These are phyloP conservation scores for Clusia tigrina DNA, from an alignment of 2,888 invertebrate genomes.

Conservation along the genomic window DNA sequence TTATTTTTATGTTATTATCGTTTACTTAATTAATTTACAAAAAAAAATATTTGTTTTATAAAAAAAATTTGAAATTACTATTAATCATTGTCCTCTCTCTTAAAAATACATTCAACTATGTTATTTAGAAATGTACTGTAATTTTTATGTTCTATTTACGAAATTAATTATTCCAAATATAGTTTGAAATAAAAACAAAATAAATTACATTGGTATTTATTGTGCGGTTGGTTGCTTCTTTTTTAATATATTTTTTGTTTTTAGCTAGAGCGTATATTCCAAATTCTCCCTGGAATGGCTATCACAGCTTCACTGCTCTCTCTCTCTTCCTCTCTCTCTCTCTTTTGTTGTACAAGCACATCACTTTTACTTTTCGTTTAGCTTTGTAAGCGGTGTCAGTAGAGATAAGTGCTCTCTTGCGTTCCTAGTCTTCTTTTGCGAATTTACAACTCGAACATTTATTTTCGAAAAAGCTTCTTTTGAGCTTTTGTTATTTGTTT, in stretches of 20 bases:
- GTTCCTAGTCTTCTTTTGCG: background rate
- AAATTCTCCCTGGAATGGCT: too few species aligned
- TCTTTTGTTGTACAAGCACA: too few species aligned
- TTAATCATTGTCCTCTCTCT: too few species aligned
- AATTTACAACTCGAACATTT: too few species aligned
- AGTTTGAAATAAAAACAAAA: conserved; percentile 36
- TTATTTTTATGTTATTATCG: too few species aligned
- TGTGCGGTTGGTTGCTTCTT: conserved; percentile 12
- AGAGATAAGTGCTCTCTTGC: background rate
- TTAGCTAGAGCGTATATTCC: background rate
- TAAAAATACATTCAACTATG: too few species aligned
- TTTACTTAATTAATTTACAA: too few species aligned
- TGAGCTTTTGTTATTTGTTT: conserved; percentile 23
- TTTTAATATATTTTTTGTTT: conserved; percentile 10
- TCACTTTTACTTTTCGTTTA: background rate
- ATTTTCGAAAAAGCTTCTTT: conserved; percentile 10
- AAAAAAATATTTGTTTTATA: too few species aligned
- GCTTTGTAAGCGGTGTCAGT: background rate
- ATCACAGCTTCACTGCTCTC: too few species aligned
- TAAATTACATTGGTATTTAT: conserved; percentile 37
- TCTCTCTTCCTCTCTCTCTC: too few species aligned
- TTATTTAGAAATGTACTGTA: too few species aligned
- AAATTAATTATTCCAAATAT: conserved; percentile 34
- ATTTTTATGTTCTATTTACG: conserved; percentile 27
- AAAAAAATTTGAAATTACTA: too few species aligned